Base-by-base conservation (phyloP, 2,888 invertebrate species). In the Panzeria rudis region DNA sequence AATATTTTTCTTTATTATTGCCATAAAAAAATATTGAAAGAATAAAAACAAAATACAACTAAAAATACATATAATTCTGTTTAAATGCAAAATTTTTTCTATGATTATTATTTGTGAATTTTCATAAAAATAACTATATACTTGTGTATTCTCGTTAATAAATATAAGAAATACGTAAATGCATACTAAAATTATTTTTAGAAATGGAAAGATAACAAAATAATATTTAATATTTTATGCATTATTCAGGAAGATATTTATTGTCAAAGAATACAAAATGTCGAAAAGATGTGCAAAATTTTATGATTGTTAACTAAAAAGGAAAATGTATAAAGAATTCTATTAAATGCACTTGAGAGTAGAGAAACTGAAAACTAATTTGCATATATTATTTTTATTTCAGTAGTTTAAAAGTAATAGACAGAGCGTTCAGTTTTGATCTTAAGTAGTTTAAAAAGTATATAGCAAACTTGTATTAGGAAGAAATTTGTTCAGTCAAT, bases 31-130 rank as follows among this genome's bases (percentile, higher is more conserved):
- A 17, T 0, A 50, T 25, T n/a, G 25, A 41, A 20, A 41, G 44
- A 9, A 61, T 50, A 64, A 17, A 59, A 1, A 50, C 52, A 50
- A 50, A 61, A 66, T 5, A 54, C 32, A 20, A 56, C 56, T 71
- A 62, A 47, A 66, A 52, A 38, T 32, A 64, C 13, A 50, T 52
- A 73, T 61, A 73, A 61, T 35, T 75, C 23, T 66, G 50, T 52
- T 61, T 75, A 81, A 81, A 81, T 81, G 68, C 61, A 81, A 75
- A 68, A 59, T 32, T 61, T 15, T 59, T 52, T 29, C n/a, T 56
- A 56, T 11, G 41, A 23, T 15, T 17, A 3, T 35, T 17, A 32
- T 62, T 68, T 68, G n/a, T 44, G 47, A n/a, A 47, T 23, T 38
- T 29, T 1, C 6, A 23, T 38, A 62, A 62, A 25, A 35, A 25